These are phyloP conservation scores for Corythornis vintsioides DNA, from an alignment of 2,113 vertebrate genomes.

Conservation along the genomic window DNA sequence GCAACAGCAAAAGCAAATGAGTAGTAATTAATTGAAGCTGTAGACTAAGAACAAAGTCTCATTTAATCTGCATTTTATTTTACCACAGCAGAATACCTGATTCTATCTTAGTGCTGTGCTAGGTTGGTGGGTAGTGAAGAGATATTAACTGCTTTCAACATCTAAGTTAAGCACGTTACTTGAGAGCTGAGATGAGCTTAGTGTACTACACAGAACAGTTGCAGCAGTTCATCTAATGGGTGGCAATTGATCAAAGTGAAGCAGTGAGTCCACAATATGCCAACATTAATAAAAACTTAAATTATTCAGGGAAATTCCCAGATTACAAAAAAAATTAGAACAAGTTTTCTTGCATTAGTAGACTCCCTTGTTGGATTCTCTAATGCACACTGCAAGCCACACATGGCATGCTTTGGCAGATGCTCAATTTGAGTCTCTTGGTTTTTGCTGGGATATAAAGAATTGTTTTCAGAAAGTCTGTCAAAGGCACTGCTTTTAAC, in stretches of 20 bases:
- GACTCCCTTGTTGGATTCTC: not conserved
- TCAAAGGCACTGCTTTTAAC: not conserved
- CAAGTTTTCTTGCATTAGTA: not conserved
- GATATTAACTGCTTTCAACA: not conserved
- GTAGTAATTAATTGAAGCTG: not conserved
- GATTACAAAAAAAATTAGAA: not conserved
- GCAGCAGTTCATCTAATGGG: not conserved
- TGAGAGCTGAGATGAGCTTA: not conserved
- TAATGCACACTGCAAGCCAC: not conserved
- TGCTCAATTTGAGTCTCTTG: not conserved
- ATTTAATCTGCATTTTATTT: not conserved
- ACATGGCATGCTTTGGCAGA: not conserved
- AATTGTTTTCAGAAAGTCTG: not conserved
- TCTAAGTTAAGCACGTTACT: not conserved
- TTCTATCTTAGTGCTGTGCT: not conserved
- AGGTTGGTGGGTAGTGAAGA: not conserved
- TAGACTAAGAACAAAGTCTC: not conserved
- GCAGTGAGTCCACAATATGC: not conserved
- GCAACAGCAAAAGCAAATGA: not conserved
- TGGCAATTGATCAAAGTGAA: not conserved
- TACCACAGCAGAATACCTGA: not conserved
- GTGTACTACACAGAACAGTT: not conserved
- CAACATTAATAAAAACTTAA: not conserved
- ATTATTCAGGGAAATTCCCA: not conserved
- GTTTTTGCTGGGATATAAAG: not conserved